Evolutionary conservation across 2,888 invertebrate genomes (phyloP), one percentile per base, ranked within the genome.

Genomic region (Acleris emargana): DNA sequence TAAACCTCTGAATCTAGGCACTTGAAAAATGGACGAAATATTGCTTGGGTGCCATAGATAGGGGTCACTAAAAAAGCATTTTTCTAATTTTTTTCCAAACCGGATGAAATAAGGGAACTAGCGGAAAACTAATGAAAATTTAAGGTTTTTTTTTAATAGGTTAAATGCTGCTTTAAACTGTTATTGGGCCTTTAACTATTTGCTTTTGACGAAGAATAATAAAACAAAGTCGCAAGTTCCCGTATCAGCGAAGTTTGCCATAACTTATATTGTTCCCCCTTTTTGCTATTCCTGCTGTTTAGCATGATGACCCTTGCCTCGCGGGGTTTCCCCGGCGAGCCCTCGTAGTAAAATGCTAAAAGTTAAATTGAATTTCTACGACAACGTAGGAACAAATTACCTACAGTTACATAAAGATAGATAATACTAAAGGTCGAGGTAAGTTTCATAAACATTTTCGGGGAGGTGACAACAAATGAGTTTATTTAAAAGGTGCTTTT

Each of bases 291-390:
- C 53, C 11, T 22, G 20, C 53, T 70, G 78, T 85, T 83, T 83
- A 49, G 38, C 22, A 22, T 53, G 20, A 85, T 76, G 79, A 81
- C 75, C 80, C 74, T 77, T 76, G 80, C 76, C 86, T 83, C 84
- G 82, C 79, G 84, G 82, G 83, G 78, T 82, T 83, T 82, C 74
- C 58, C 59, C 16, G 28, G 58, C 32, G 54, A 55, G 49, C 58
- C 43, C 43, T 18, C 43, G 28, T 49, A 38, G 20, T 13, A 22
- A 45, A 60, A 60, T 45, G 32, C 54, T 50, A 50, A 64, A 64
- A 55, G 50, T 64, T 60, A 32, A 50, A 64, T 64, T 59, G 54
- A 49, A 50, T 64, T 64, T 58, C 49, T 20, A 6, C 50, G 25
- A 59, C 20, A 59, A 59, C n/a, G 49, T 43, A 55, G 22, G 25